These are phyloP conservation scores for Hydrophis major DNA, from an alignment of 2,797 vertebrate species.

Conservation along the genomic window DNA sequence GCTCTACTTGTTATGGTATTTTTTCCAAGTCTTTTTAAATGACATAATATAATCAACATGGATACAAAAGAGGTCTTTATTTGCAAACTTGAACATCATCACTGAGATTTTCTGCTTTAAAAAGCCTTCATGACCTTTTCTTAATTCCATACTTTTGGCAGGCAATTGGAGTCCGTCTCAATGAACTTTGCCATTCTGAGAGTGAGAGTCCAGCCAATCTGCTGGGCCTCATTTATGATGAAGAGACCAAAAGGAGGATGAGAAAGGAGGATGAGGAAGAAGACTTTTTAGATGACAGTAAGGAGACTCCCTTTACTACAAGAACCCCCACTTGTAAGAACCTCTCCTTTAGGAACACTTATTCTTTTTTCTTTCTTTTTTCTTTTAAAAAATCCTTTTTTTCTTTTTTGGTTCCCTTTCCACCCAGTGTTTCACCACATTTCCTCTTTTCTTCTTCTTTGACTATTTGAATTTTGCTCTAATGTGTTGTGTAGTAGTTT, in stretches of 20 bases:
- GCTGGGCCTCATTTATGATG: conserved; percentile 94
- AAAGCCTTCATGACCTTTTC: not conserved
- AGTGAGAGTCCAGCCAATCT: conserved; percentile 97
- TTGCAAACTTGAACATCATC: not conserved
- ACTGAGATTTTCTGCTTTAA: not conserved
- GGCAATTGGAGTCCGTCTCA: conserved; percentile 92
- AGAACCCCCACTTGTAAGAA: conserved; percentile 82
- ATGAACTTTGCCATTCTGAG: conserved; percentile 92
- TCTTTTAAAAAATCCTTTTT: conserved; percentile 43
- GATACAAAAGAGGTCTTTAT: not conserved
- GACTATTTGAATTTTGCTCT: conserved; percentile 40
- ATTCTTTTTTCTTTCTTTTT: conserved; percentile 40
- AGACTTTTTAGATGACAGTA: conserved; percentile 99
- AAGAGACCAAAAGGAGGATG: conserved; percentile 93
- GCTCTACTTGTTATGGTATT: not conserved
- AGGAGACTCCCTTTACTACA: conserved; percentile 87
- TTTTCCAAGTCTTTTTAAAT: not conserved
- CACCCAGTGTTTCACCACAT: conserved; percentile 59
- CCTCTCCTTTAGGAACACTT: conserved; percentile 78
- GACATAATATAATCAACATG: not conserved
- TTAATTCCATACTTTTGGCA: conserved; percentile 56
- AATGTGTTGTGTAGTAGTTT: conserved; percentile 14
- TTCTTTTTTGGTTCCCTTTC: conserved; percentile 62
- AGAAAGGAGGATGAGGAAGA: conserved; percentile 98
- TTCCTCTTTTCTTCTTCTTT: conserved; percentile 1